Conservation (phyloP, 2,888 invertebrate genomes). For the Metacarcinus magister region DNA sequence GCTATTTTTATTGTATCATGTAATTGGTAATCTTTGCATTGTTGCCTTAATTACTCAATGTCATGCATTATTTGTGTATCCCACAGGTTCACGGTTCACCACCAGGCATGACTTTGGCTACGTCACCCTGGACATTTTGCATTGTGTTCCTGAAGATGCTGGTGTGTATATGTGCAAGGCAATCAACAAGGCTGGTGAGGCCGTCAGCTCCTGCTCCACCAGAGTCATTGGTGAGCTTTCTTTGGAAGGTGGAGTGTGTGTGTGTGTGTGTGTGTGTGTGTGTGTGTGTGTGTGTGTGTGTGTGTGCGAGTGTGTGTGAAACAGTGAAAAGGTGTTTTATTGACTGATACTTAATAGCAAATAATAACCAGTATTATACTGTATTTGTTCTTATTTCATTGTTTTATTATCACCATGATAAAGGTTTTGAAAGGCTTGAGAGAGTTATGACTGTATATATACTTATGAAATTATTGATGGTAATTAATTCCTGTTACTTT, state of each 20-base stretch:
- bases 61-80: not conserved
- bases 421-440: not conserved
- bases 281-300: too few species aligned
- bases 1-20: not conserved
- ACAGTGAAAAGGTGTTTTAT: not conserved
- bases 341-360: not conserved
- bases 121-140: slow-evolving; percentile 95
- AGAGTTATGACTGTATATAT: not conserved
- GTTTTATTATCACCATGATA: not conserved
- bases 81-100: slow-evolving; percentile 91
- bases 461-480: slow-evolving; percentile 54
- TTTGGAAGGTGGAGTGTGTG: not conserved
- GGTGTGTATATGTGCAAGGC: slow-evolving; percentile 98
- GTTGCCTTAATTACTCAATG: not conserved
- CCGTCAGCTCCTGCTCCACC: slow-evolving; percentile 95
- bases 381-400: not conserved
- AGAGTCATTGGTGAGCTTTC: slow-evolving; percentile 89
- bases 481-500: slow-evolving; percentile 86
- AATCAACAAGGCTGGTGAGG: slow-evolving; percentile 96
- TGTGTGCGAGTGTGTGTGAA: not conserved
- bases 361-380: not conserved
- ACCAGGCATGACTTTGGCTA: slow-evolving; percentile 97
- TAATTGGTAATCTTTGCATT: not conserved
- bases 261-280: not conserved
- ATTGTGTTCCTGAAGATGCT: slow-evolving; percentile 94